Base-by-base conservation (phyloP, 2,888 invertebrate genomes). In the Galeopsomyia nigrocyanea region DNA sequence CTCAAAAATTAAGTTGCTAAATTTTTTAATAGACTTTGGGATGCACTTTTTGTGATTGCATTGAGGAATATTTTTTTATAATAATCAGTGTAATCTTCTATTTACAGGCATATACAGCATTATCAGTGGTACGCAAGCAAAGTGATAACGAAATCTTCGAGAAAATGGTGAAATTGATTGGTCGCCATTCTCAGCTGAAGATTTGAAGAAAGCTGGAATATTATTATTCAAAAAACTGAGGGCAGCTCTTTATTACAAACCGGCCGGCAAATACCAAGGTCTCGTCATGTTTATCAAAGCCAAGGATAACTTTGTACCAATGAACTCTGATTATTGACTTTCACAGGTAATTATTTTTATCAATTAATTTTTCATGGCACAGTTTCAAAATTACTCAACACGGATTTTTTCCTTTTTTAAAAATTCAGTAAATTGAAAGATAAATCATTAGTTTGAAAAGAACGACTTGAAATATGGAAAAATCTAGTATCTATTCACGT, bases 261-360 rank as follows among this genome's bases (percentile, higher is more conserved):
- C 92, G 68, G 87, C 82, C 61, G 87, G 86, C 72, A 90, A 88
- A 86, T 93, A 92, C 81, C 88, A 87, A 77, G 93, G 93, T 77
- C 89, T 92, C 77, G 91, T 97, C 26, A 91, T 92, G 68, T 90
- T 99, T 77, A 90, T 98, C 82, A 93, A 94, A 83, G 97, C 98
- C 72, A 91, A 92, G 81, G 95, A 96, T 84, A 96, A 94, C 87
- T 95, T 93, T 84, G 93, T 94, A 76, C 90, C 92, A 82, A 88
- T 96, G 77, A 93, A 92, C 76, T 91, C 93, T 78, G 97, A 98
- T 88, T 99, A 98, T 87, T 96, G 96, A 71, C 90, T 99, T 79
- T 90, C 92, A 80, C 90, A 92, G 88, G 96, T 97, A 89, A 89
- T 89, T 85, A 69, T 10, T 39, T 39, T 39, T 5, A 26, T 26